Percentiles rank a stretch among this genome's conserved stretches.
phyloP scores from a whole-genome alignment of 2,888 invertebrate species.

The Dicycla oo region DNA sequence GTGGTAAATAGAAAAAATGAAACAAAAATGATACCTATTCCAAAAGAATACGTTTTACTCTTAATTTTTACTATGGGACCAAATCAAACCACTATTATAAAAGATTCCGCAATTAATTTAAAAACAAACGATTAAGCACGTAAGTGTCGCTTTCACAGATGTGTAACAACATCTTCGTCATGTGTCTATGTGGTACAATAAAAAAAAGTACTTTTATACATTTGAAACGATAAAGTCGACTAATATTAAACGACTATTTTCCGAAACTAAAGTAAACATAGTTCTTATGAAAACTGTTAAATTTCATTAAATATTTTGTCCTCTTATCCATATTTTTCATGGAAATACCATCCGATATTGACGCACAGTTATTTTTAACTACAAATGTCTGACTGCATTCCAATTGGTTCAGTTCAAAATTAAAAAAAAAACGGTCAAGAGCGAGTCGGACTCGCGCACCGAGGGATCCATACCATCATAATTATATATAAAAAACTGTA shows the following conservation, averaged over 20 bases:
- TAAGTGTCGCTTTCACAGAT: too few relatives aligned
- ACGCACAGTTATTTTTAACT: conserved; percentile 36
- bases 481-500: too few relatives aligned
- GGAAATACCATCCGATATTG: conserved; percentile 8
- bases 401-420: conserved; percentile 50
- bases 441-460: too few relatives aligned
- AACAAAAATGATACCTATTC: too few relatives aligned
- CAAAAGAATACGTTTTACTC: too few relatives aligned
- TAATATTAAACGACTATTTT: background rate
- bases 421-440: too few relatives aligned
- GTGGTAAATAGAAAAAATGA: too few relatives aligned
- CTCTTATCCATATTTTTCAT: conserved; percentile 10
- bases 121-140: background rate
- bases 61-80: too few relatives aligned
- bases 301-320: conserved; percentile 4
- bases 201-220: too few relatives aligned
- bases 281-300: background rate
- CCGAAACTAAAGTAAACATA: background rate
- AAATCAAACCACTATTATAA: too few relatives aligned
- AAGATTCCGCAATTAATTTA: background rate
- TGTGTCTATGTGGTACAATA: too few relatives aligned
- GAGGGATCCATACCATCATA: too few relatives aligned
- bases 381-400: conserved; percentile 52
- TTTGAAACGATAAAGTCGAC: background rate
- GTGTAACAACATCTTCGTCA: background rate